Evolutionary conservation across 2,113 vertebrate species (phyloP).

Genomic region (Rafetus swinhoei): DNA sequence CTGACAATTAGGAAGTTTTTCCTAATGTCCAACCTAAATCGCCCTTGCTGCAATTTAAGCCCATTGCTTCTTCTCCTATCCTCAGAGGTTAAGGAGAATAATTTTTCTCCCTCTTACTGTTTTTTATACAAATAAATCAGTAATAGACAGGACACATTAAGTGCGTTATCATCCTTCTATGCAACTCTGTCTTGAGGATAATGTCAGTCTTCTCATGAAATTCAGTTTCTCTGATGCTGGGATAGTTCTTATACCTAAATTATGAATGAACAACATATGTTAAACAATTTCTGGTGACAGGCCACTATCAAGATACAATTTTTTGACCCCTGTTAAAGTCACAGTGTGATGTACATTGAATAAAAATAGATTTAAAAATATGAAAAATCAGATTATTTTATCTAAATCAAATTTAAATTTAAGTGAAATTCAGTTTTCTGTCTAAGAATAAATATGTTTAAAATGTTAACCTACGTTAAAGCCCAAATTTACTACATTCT

Average conservation of each 20-base stretch:
- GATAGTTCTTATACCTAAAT: not conserved
- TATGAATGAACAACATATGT: not conserved
- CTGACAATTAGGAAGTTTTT: too few species aligned
- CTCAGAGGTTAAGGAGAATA: too few species aligned
- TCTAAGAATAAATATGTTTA: not conserved
- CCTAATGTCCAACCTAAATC: too few species aligned
- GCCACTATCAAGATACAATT: not conserved
- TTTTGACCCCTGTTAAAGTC: not conserved
- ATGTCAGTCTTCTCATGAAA: not conserved
- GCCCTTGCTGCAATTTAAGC: too few species aligned
- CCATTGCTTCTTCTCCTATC: too few species aligned
- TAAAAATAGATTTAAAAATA: not conserved
- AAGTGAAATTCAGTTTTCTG: not conserved
- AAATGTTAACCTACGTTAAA: not conserved
- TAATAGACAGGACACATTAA: not conserved
- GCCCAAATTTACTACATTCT: not conserved
- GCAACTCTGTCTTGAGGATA: not conserved
- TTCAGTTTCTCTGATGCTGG: not conserved
- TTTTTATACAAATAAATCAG: not conserved
- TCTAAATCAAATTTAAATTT: not conserved
- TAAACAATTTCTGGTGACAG: not conserved
- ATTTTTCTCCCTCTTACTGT: not conserved
- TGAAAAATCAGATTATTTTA: not conserved
- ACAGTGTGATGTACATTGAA: not conserved
- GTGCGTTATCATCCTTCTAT: not conserved